Evolutionary conservation across 2,888 invertebrate species (phyloP).

Genomic region (Drosophila cyrtoloma): DNA sequence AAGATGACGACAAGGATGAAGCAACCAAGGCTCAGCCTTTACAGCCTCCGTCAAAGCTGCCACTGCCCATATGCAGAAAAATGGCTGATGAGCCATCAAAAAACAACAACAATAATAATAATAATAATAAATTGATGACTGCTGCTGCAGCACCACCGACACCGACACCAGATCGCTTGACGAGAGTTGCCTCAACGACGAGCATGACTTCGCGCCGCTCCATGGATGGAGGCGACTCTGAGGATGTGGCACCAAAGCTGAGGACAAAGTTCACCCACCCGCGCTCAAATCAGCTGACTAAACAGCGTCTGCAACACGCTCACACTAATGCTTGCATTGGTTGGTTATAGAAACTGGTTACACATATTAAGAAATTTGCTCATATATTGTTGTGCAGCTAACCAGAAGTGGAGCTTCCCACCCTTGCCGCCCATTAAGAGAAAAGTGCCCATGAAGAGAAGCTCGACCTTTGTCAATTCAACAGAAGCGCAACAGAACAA

Average conservation of each 20-base stretch:
- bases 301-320: slow-evolving; percentile 17
- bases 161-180: not conserved
- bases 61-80: not conserved
- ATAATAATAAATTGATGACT: not conserved
- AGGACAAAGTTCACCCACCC: slow-evolving; percentile 23
- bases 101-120: not conserved
- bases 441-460: not conserved
- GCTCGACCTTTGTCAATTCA: not conserved
- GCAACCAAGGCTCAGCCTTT: not conserved
- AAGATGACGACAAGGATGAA: not conserved
- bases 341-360: not conserved
- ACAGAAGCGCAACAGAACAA: not conserved
- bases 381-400: not conserved
- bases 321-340: not conserved
- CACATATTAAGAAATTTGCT: not conserved
- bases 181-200: not conserved
- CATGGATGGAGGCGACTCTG: slow-evolving; percentile 2
- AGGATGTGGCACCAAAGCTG: slow-evolving; percentile 4
- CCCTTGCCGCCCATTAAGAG: not conserved
- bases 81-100: not conserved
- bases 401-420: no score
- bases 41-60: not conserved
- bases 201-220: not conserved
- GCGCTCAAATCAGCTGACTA: slow-evolving; percentile 32
- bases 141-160: not conserved